Base-by-base conservation (phyloP, 2,888 invertebrate genomes). In the Dolichopus griseipennis region DNA sequence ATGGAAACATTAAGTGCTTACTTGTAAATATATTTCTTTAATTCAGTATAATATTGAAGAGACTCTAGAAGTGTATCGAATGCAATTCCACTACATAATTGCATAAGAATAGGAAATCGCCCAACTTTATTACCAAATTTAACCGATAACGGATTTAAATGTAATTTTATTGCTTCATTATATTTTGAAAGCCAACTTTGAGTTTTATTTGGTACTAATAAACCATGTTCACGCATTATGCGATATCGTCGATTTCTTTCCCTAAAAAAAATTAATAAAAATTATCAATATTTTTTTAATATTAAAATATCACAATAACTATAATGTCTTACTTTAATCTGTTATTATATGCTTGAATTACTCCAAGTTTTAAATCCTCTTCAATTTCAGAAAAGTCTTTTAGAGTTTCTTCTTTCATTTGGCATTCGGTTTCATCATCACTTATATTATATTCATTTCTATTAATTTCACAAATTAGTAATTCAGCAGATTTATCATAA, bases 401-500 rank as follows among this genome's bases (percentile, higher is more conserved):
- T 2, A 70, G 70, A 72, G 72, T 84, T 73, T 80, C 76, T 7
- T 78, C 77, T 66, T 62, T 71, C 65, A 71, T 82, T 0, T 82
- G 78, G 67, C 34, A 34, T 0, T 67, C 69, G 27, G 85, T 84
- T 70, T 83, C 82, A 67, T 43, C 20, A 65, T 61, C 10, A 81
- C 83, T 74, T 63, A 79, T 74, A 69, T 74, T 70, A 63, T 73
- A 52, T 73, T 52, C 52, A 6, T 52, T 52, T 52, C 18, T 52
- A 18, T 76, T 75, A 63, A 82, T 82, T 72, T 73, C 81, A 76
- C 83, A 81, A 69, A 90, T 82, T 64, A 91, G 83, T 70, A 85
- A 84, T 78, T 95, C 95, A 0, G 93, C 92, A 75, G 89, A 89
- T 70, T 91, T 87, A 78, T 94, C 93, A 76, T 89, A 91, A 72